Percentiles rank a stretch among this genome's conserved stretches.
Conservation (phyloP, 2,888 invertebrate genomes). For the Trichogramma dendrolimi region DNA sequence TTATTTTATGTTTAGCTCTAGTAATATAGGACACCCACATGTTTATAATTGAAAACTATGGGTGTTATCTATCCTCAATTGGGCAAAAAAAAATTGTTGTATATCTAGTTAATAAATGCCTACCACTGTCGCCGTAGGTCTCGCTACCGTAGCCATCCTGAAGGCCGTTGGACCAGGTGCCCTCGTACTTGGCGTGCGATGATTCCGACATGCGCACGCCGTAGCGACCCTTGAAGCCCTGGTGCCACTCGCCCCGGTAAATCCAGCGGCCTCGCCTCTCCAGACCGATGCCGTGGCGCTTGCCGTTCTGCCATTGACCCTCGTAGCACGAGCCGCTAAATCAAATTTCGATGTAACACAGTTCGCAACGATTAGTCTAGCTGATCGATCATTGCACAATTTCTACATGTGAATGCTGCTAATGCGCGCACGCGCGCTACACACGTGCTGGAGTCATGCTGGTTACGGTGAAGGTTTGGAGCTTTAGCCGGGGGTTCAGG, state of each 20-base stretch:
- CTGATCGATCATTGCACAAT: no score
- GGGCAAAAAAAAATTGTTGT: not conserved
- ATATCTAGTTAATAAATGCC: conserved; percentile 48
- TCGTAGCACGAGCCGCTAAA: conserved; percentile 89
- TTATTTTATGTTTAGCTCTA: no score
- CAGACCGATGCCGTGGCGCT: conserved; percentile 95
- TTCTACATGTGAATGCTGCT: no score
- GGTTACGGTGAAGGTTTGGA: no score
- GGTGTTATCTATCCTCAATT: not conserved
- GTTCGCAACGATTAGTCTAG: no score
- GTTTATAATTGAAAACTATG: no score
- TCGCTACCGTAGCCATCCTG: conserved; percentile 99
- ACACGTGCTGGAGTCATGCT: no score
- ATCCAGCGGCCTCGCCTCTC: conserved; percentile 96
- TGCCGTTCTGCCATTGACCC: conserved; percentile 99
- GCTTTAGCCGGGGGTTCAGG: no score
- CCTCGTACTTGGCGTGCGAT: conserved; percentile 94
- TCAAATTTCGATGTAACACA: no score
- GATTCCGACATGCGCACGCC: conserved; percentile 94
- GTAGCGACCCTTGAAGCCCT: conserved; percentile 97
- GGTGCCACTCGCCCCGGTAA: conserved; percentile 98
- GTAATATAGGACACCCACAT: no score
- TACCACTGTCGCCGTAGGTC: conserved; percentile 98
- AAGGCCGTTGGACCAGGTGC: conserved; percentile 97
- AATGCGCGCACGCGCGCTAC: no score